Base-by-base conservation (phyloP, 2,888 invertebrate species). In the Trichacis sp. region DNA sequence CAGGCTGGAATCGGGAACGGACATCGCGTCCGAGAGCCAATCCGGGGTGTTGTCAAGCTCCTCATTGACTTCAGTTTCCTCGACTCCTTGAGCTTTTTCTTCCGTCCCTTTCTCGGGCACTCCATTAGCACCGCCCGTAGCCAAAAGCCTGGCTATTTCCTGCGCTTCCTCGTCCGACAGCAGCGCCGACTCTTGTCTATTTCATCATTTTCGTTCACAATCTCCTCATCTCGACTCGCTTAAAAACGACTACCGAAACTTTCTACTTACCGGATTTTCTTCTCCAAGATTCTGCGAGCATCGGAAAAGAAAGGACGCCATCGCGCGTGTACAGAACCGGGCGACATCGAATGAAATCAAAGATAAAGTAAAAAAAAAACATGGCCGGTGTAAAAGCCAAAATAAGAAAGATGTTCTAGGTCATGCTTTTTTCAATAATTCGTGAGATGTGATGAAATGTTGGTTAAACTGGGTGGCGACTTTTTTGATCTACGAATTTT, bases 161-260 rank as follows among this genome's bases (percentile, higher is more conserved):
- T 93, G 93, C 73, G 95, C 95, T 85, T 95, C 94, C 86, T 95
- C 95, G 84, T 95, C 95, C 64, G 94, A 93, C 79, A 94, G 88
- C 79, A 94, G 86, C 81, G 91, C 90, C 85, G 80, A 76, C 52
- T 93, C 93, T 88, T 92, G 91, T 85, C 93, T 93, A 86, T 68
- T 74, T 71, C 57, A 75, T 73, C 63, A 77, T 78, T 71, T 70
- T 62, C 61, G 76, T 78, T 71, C 69, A 60, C 58, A 71, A 61
- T 59, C 73, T 71, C 57, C 54, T 66, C 65, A 51, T 50, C 24
- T 59, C 50, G 51, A 24, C 45, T 57, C 18, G n/a, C 24, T 9
- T 14, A 9, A 18, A 47, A 50, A 51, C 45, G 58, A 20, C 59
- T 60, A 57, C 48, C 11, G 33, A 33, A 33, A 45, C 42, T 50